Base-by-base conservation (phyloP, 2,888 invertebrate species). In the Sarcophaga variegata region DNA sequence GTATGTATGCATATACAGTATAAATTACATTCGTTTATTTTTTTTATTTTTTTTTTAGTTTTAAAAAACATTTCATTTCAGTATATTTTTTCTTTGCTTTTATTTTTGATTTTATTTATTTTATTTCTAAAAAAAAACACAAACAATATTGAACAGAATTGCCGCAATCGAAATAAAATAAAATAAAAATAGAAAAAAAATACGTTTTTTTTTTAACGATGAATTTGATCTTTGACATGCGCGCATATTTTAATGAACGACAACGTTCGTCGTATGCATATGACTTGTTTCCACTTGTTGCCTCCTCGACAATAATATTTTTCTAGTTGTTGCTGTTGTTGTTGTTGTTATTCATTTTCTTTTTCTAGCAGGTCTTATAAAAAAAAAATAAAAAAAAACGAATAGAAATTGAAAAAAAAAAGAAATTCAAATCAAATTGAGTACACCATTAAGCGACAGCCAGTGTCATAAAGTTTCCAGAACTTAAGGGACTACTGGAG, bases 181-280 rank as follows among this genome's bases (percentile, higher is more conserved):
- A 37, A 37, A 27, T 4, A 37, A 37, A 37, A 37, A 37, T 37
- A 37, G 37, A 37, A 37, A 37, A 37, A 37, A 8, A 37, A 27
- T 25, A 6, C 4, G 3, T 37, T 37, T 37, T 10, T 69, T 79
- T 74, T 81, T 85, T 62, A 81, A 79, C 77, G 89, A 89, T 90
- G 88, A 90, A 90, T 91, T 90, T 92, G 92, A 92, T 92, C 92
- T 92, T 90, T 92, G 91, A 90, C 92, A 90, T 37, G 37, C 8
- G 37, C 88, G 90, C 89, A 90, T 87, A 82, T 84, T 83, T 87
- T 81, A 86, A 77, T 80, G 80, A 37, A 37, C 37, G 37, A 81
- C 37, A 37, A 37, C 75, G 77, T 37, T 4, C 37, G 37, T 10
- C 69, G 60, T 72, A 17, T 72, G 60, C 72, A 72, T 78, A 25